Base-by-base conservation (phyloP, 1,140 invertebrate genomes). In the Lethocerus indicus region DNA sequence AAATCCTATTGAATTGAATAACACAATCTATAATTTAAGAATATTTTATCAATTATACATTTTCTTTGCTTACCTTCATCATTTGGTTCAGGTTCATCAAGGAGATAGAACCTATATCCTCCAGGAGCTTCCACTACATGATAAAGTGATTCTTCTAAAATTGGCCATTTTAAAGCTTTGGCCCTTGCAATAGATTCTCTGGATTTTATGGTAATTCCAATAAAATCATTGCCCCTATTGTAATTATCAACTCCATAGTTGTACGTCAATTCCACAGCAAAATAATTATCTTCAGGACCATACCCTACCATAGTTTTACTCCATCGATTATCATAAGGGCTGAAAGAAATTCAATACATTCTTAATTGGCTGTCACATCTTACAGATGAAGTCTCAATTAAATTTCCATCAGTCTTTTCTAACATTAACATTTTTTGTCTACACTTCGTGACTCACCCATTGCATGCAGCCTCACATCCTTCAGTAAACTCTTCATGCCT, bases 221-320 rank as follows among this genome's bases (percentile, higher is more conserved):
- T 66, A 61, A 92, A 94, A 67, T 95, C 92, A 71, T 95, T 95
- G 44, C 91, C 67, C 53, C 73, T 63, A 55, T 86, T 76, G 62
- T 98, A 98, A 49, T 71, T 66, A 55, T 78, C 77, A 20, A 98
- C 76, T 20, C 87, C 89, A 71, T 98, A 98, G 62, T 98, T 98
- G 61, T 98, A 98, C 16, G 93, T 98, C 4, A 98, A 68, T 66
- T 98, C 95, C 27, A 96, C 71, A 3, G 95, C 93, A 76, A 98
- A 98, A 67, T 97, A 86, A 44, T 75, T 73, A 59, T 93, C 85
- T 69, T 98, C 95, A 7, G 84, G 78, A 1, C 94, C 94, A 73
- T 95, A 98, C 12, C 94, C 95, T 41, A 98, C 76, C 94, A 98
- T 98, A 0, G 95, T 97, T 70, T 98, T 98, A 60, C 89, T 95